Evolutionary conservation across 2,797 vertebrate genomes (phyloP), one percentile per base, ranked within the genome.

Genomic region (Erpetoichthys calabaricus): DNA sequence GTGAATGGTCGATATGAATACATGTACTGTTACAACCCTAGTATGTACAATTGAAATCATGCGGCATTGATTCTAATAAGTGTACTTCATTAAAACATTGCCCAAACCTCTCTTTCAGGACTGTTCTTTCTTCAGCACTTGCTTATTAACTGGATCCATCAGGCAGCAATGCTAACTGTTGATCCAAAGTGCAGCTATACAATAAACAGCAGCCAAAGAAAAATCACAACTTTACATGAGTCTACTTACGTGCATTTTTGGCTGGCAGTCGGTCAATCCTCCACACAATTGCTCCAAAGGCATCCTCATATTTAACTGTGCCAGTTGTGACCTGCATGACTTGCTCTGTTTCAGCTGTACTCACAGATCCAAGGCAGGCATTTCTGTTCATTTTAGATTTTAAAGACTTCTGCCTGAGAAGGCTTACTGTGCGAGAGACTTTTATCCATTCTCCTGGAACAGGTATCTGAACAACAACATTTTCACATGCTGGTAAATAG

Each of bases 351-450:
- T 94, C 89, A 0, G 81, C 68, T 43, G 89, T 73, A 0, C 82
- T 81, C 58, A 86, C 74, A n/a, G 88, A 80, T 3, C 94, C 94
- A 72, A 98, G 76, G 68, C 95, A 96, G 0, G 88, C 70, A 8
- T 90, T 91, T 66, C 92, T 88, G 68, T 97, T 98, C 91, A 94
- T 97, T 58, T 91, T 90, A 7, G 92, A 89, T 73, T 93, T 97
- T 52, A 98, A 73, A 2, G 93, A 98, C 69, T 87, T 92, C 75
- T 94, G 96, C 58, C 89, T 86, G 72, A 95, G 86, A 44, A 97
- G 79, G 41, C 89, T 87, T 73, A 89, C 88, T 0, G 91, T 88
- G 78, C 85, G 85, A 63, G 83, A 72, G 57, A 91, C 90, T 77
- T 89, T 95, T 62, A 94, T 75, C 95, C 95, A 99, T 65, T 91